Evolutionary conservation across 2,888 invertebrate genomes (phyloP).

Genomic region (Leptodirus hochenwartii): DNA sequence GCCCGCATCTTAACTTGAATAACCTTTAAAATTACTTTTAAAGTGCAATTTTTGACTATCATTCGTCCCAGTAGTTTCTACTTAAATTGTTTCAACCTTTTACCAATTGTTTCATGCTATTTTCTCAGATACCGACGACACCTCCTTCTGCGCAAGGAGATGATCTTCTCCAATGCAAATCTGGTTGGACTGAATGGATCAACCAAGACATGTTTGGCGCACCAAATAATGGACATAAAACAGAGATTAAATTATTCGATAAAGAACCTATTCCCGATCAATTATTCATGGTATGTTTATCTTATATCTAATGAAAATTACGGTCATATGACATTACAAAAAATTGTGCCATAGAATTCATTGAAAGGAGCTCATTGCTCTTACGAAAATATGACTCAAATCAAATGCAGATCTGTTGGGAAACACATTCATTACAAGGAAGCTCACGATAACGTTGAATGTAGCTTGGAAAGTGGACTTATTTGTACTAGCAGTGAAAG

Average conservation of each 20-base stretch:
- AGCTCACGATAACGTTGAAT: conserved; percentile 57
- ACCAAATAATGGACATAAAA: conserved; percentile 10
- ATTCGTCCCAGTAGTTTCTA: no score
- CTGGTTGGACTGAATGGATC: conserved; percentile 70
- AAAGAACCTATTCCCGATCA: conserved; percentile 36
- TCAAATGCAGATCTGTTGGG: conserved; percentile 56
- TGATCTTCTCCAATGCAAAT: conserved; percentile 30
- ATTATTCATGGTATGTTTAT: conserved; percentile 31
- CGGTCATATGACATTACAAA: conserved; percentile 2
- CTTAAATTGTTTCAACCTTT: background rate
- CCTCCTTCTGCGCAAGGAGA: background rate
- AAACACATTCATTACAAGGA: conserved; percentile 43
- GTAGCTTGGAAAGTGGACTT: conserved; percentile 55
- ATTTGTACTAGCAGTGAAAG: conserved; percentile 32
- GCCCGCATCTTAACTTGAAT: no score
- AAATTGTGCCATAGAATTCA: conserved; percentile 20
- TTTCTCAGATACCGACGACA: background rate
- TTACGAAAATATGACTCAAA: conserved; percentile 41
- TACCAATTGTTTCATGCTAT: conserved; percentile 2
- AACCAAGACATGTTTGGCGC: conserved; percentile 33
- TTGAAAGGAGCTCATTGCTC: conserved; percentile 36
- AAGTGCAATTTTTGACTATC: background rate
- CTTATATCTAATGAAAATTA: background rate
- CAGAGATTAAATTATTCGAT: conserved; percentile 29
- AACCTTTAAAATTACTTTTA: conserved; percentile 2